These are phyloP conservation scores for Sebastes matsubarae DNA, from an alignment of 2,797 vertebrate species.

Conservation along the genomic window DNA sequence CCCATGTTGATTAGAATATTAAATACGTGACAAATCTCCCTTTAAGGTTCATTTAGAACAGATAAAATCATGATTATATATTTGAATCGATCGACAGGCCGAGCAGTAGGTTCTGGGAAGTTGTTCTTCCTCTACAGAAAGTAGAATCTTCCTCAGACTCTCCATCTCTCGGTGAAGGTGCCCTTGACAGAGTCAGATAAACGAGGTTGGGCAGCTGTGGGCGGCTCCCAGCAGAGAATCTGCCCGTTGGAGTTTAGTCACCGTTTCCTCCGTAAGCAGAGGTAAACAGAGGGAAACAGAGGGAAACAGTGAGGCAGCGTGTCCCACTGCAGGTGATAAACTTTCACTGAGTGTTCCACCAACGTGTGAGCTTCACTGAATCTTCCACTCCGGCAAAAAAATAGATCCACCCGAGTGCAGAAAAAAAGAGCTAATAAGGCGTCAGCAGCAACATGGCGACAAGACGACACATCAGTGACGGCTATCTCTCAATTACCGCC, in stretches of 20 bases:
- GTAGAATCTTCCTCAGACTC: not conserved
- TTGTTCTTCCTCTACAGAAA: not conserved
- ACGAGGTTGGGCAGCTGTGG: not conserved
- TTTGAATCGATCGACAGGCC: not conserved
- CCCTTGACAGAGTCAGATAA: not conserved
- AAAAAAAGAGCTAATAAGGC: conserved; percentile 11
- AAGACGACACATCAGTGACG: conserved; percentile 10
- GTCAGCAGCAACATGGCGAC: not conserved
- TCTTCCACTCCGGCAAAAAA: not conserved
- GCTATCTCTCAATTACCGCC: conserved; percentile 22
- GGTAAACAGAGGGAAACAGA: too few species aligned
- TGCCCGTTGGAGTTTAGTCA: not conserved
- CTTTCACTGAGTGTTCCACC: not conserved
- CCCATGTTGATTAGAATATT: too few species aligned
- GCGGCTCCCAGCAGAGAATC: not conserved
- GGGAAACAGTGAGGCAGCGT: not conserved
- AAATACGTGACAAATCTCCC: too few species aligned
- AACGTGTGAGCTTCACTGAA: not conserved
- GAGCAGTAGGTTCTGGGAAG: not conserved
- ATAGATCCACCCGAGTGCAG: not conserved
- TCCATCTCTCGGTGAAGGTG: not conserved
- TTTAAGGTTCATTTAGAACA: too few species aligned
- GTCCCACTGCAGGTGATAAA: not conserved
- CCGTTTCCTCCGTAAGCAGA: not conserved
- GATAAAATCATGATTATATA: not conserved